A percentile compares a stretch with the other conserved stretches of the same genome.
Evolutionary conservation across 92 coral and sea anemone species (phyloP).

Genomic region (Zoanthus sociatus): DNA sequence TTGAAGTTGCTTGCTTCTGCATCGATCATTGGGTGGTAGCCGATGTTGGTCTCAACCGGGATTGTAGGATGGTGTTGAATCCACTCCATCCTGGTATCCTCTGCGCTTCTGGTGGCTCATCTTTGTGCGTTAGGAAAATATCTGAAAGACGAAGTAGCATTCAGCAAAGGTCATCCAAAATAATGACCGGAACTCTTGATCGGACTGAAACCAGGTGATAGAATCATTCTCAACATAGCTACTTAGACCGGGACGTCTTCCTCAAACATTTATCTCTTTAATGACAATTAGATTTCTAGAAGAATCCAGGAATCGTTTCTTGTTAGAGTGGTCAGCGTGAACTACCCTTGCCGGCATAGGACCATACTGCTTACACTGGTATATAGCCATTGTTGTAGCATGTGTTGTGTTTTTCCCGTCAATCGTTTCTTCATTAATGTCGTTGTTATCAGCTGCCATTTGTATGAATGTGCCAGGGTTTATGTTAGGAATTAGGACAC

Average conservation of each 20-base stretch:
- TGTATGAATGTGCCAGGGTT: constrained; percentile 46
- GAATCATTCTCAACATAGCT: constrained; percentile 44
- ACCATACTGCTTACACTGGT: constrained; percentile 57
- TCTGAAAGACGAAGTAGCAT: constrained; percentile 64
- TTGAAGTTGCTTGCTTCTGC: constrained; percentile 62
- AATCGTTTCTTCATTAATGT: constrained; percentile 60
- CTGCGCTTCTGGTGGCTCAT: constrained; percentile 33
- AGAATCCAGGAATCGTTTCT: neutral
- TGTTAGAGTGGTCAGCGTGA: constrained; percentile 39
- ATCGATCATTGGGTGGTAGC: constrained; percentile 65
- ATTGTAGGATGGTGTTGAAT: constrained; percentile 49
- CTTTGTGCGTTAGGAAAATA: constrained; percentile 15
- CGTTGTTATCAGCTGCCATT: constrained; percentile 20
- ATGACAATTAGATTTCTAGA: constrained; percentile 43
- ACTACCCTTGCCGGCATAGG: constrained; percentile 39
- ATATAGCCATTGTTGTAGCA: constrained; percentile 36
- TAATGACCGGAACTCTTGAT: constrained; percentile 51
- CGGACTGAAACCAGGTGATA: constrained; percentile 54
- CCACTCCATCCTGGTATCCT: constrained; percentile 54
- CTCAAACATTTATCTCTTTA: constrained; percentile 61
- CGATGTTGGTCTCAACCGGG: constrained; percentile 44
- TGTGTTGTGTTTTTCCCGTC: constrained; percentile 61
- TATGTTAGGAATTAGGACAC: too few relatives aligned
- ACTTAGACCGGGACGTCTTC: constrained; percentile 62
- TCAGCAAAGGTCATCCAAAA: constrained; percentile 66